These are phyloP conservation scores for Aldabrachelys gigantea DNA, from an alignment of 2,113 vertebrate species.

Conservation along the genomic window DNA sequence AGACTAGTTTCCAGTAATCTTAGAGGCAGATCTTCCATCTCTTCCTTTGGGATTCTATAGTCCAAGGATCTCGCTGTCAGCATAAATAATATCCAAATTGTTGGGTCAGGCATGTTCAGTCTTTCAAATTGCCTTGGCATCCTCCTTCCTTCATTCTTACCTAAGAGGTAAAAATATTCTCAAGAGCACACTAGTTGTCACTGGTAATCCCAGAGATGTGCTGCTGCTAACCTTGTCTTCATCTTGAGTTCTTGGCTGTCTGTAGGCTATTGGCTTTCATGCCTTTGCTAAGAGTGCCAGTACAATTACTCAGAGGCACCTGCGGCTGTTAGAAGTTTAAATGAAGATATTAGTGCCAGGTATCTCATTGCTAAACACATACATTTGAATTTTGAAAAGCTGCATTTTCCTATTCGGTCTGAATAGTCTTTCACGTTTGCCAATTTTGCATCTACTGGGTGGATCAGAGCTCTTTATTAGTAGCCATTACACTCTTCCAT, in stretches of 20 bases:
- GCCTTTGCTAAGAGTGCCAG: slow-evolving; percentile 20
- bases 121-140: background rate
- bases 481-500: background rate
- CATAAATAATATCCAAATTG: background rate
- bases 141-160: background rate
- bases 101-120: background rate
- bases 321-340: slow-evolving; percentile 36
- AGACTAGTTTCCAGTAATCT: background rate
- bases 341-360: slow-evolving; percentile 49
- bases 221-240: slow-evolving; percentile 26
- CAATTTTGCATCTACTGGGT: slow-evolving; percentile 9
- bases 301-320: slow-evolving; percentile 38
- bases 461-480: background rate
- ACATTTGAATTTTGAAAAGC: background rate
- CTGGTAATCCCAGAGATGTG: background rate
- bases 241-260: background rate
- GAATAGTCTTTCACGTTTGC: background rate
- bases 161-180: background rate
- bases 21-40: background rate
- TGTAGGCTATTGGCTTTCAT: background rate
- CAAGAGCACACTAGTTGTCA: background rate
- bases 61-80: background rate
- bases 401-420: background rate
- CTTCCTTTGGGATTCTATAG: background rate
- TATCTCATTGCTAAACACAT: background rate